These are phyloP conservation scores for Gorsachius magnificus DNA, from an alignment of 2,797 vertebrate species.

Conservation along the genomic window DNA sequence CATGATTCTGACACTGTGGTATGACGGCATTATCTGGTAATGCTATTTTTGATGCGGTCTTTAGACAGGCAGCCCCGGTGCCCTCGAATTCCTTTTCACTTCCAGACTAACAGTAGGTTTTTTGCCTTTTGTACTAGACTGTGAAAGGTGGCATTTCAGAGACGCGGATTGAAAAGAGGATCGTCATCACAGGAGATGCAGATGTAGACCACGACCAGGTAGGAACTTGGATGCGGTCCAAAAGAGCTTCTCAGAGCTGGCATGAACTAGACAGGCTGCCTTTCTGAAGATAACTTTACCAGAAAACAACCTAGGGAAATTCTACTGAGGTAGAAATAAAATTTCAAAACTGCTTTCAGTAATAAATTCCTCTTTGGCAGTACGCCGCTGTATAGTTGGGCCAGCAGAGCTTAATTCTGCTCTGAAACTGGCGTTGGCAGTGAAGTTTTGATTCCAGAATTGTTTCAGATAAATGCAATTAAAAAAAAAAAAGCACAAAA, in stretches of 20 bases:
- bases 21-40: background rate
- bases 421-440: background rate
- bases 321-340: background rate
- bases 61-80: background rate
- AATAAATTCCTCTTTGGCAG: background rate
- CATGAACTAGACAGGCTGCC: background rate
- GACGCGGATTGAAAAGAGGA: slow-evolving; percentile 97
- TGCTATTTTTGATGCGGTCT: background rate
- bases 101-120: background rate
- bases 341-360: background rate
- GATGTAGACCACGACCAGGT: slow-evolving; percentile 99
- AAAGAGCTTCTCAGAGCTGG: background rate
- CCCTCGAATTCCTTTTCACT: background rate
- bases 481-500: background rate
- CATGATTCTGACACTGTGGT: background rate
- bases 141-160: slow-evolving; percentile 98
- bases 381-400: background rate
- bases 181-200: slow-evolving; percentile 96
- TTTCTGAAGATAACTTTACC: background rate
- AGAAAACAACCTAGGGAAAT: background rate
- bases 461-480: background rate
- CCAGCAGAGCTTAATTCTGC: background rate
- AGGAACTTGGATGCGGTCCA: background rate
- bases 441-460: background rate
- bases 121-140: slow-evolving; percentile 77